These are phyloP conservation scores for Cyanoderma ruficeps DNA, from an alignment of 2,113 vertebrate genomes.

Conservation along the genomic window DNA sequence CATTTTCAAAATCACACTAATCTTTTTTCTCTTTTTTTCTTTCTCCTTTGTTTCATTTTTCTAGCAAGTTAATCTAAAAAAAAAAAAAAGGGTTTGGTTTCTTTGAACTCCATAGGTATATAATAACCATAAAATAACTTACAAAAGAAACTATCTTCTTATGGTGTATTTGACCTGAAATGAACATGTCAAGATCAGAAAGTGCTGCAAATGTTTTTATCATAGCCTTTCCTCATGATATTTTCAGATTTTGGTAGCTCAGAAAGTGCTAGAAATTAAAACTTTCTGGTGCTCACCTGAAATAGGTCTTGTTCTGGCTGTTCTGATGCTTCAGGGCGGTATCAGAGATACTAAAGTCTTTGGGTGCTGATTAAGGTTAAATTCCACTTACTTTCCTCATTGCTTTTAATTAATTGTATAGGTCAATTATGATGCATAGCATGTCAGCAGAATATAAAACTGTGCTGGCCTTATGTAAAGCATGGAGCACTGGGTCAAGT, in stretches of 20 bases:
- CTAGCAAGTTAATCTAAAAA: neutral
- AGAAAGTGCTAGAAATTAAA: neutral
- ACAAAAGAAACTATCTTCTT: neutral
- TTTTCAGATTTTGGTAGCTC: neutral
- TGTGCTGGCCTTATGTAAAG: neutral
- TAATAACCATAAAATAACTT: neutral
- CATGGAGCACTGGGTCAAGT: neutral
- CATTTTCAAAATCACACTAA: neutral
- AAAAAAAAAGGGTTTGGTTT: neutral
- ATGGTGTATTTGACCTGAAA: neutral
- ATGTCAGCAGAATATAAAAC: conserved; percentile 42
- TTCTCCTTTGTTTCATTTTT: neutral
- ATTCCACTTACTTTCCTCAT: conserved; percentile 36
- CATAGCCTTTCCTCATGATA: neutral
- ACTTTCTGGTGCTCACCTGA: neutral
- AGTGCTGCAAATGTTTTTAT: neutral
- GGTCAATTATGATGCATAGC: conserved; percentile 46
- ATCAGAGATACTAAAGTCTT: conserved; percentile 14
- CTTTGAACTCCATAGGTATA: neutral
- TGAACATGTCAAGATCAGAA: neutral
- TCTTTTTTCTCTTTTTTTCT: neutral
- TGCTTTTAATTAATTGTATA: conserved; percentile 56
- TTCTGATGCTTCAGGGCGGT: conserved; percentile 20
- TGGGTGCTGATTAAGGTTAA: conserved; percentile 53
- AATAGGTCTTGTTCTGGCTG: neutral